These are phyloP conservation scores for Triplophysa bombifrons DNA, from an alignment of 2,797 vertebrate species.

Conservation along the genomic window DNA sequence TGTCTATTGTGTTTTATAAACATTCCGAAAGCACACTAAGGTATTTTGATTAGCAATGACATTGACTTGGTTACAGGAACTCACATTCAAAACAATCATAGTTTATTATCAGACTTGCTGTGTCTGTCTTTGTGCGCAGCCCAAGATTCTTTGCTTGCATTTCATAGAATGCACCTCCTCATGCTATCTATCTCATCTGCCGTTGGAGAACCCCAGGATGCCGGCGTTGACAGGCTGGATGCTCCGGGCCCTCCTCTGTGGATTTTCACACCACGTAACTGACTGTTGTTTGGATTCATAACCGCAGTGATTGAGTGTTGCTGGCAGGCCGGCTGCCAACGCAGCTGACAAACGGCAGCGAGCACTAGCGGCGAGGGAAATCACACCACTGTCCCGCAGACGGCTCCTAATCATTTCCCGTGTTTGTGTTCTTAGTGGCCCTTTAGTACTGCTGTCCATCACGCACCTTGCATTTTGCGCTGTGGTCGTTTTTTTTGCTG, in stretches of 20 bases:
- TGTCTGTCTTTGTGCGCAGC: not conserved
- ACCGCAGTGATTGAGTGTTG: slow-evolving; percentile 73
- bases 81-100: not conserved
- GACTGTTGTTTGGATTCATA: slow-evolving; percentile 74
- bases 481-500: slow-evolving; percentile 42
- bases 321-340: slow-evolving; percentile 76
- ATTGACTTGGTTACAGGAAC: no score
- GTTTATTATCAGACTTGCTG: not conserved
- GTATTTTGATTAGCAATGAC: no score
- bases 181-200: slow-evolving; percentile 39
- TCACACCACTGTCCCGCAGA: slow-evolving; percentile 69
- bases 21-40: not conserved
- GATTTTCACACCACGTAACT: slow-evolving; percentile 64
- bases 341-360: slow-evolving; percentile 73
- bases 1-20: not conserved
- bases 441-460: slow-evolving; percentile 77
- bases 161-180: slow-evolving; percentile 21
- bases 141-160: not conserved
- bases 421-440: slow-evolving; percentile 64
- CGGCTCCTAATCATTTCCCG: slow-evolving; percentile 72
- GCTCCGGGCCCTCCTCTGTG: slow-evolving; percentile 66
- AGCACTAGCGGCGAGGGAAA: slow-evolving; percentile 72
- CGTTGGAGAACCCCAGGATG: slow-evolving; percentile 27
- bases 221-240: slow-evolving; percentile 63
- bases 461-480: slow-evolving; percentile 70